Evolutionary conservation across 2,797 vertebrate species (phyloP).

Genomic region (Chrosomus eos): DNA sequence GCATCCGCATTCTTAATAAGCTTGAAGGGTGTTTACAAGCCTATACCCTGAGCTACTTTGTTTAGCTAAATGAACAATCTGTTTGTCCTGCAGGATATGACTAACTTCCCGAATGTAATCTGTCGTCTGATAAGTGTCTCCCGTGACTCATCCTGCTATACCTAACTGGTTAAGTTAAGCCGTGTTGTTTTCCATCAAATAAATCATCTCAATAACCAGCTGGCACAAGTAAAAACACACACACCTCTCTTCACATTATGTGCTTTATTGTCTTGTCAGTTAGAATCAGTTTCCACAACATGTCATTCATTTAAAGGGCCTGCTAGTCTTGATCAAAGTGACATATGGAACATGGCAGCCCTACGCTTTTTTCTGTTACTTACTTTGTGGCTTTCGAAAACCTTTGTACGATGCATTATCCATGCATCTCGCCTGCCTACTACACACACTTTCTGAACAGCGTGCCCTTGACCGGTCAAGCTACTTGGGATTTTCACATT

Average conservation of each 20-base stretch:
- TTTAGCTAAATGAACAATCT: conserved; percentile 30
- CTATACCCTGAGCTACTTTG: conserved; percentile 4
- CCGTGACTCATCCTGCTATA: neutral
- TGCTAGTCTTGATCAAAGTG: conserved; percentile 31
- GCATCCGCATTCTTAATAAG: conserved; percentile 2
- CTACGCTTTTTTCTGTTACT: conserved; percentile 32
- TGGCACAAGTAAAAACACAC: conserved; percentile 22
- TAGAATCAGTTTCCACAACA: conserved; percentile 21
- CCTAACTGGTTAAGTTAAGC: conserved; percentile 22
- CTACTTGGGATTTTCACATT: conserved; percentile 29
- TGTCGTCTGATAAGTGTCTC: conserved; percentile 15
- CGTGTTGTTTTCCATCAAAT: conserved; percentile 28
- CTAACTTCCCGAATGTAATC: neutral
- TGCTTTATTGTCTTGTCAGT: conserved; percentile 51
- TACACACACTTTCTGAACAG: neutral
- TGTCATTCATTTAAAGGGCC: neutral
- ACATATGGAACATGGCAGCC: conserved; percentile 24
- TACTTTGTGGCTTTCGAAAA: conserved; percentile 27
- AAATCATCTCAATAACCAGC: conserved; percentile 23
- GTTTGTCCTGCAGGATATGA: conserved; percentile 32
- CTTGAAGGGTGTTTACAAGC: conserved; percentile 10
- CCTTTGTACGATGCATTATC: conserved; percentile 9
- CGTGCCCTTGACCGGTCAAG: neutral
- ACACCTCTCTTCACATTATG: neutral
- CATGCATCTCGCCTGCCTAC: neutral